These are phyloP conservation scores for Lepidurus packardi DNA, from an alignment of 1,140 invertebrate species.

Conservation along the genomic window DNA sequence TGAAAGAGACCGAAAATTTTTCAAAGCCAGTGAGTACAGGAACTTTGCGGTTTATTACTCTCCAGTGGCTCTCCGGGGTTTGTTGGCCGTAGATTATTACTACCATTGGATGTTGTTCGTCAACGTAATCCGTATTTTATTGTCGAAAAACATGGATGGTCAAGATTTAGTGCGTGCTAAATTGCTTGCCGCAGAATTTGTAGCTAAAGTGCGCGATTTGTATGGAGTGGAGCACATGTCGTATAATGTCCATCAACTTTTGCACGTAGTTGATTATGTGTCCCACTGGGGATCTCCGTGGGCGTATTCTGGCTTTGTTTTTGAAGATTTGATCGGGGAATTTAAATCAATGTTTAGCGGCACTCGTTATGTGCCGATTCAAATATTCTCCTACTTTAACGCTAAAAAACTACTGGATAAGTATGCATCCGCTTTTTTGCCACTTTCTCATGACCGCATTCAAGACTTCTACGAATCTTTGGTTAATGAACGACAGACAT, in stretches of 20 bases:
- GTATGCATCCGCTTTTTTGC: background rate
- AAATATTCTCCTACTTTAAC: conserved; percentile 26
- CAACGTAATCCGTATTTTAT: conserved; percentile 14
- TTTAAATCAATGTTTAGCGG: conserved; percentile 28
- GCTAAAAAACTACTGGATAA: background rate
- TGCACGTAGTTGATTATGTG: conserved; percentile 22
- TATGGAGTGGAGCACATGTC: conserved; percentile 25
- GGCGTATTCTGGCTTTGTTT: conserved; percentile 29
- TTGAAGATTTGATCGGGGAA: background rate
- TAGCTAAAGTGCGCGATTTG: background rate
- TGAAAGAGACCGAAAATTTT: background rate
- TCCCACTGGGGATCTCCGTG: conserved; percentile 25
- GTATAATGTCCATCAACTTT: conserved; percentile 27
- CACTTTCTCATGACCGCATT: background rate
- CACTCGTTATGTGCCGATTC: conserved; percentile 15
- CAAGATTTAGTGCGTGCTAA: conserved; percentile 1
- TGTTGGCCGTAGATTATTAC: conserved; percentile 20
- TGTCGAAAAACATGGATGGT: conserved; percentile 10
- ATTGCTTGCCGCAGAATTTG: background rate
- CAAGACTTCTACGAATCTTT: conserved; percentile 25
- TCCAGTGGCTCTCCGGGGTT: conserved; percentile 24
- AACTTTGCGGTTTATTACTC: conserved; percentile 30
- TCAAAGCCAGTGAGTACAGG: conserved; percentile 29
- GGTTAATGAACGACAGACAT: background rate
- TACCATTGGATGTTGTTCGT: conserved; percentile 28